Conservation (phyloP, 2,113 vertebrate species). For the Thamnophis sirtalis region DNA sequence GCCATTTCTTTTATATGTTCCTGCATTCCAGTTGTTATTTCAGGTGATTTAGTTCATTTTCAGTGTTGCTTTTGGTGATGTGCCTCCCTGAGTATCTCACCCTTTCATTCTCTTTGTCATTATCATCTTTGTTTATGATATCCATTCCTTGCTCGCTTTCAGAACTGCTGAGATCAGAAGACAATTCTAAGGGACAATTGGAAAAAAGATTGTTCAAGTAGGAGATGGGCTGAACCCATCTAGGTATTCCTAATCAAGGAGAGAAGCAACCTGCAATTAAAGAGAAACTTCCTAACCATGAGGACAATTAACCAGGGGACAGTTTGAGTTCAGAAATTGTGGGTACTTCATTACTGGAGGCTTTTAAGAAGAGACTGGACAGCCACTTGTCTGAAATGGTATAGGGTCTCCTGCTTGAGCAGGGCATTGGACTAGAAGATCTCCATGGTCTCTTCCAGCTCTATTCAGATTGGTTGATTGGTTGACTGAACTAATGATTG, state of each 20-base stretch:
- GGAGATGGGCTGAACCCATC: not conserved
- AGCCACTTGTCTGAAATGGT: not conserved
- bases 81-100: not conserved
- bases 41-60: not conserved
- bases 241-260: not conserved
- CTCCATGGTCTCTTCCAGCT: no score
- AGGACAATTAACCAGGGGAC: not conserved
- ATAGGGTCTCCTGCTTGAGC: not conserved
- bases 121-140: not conserved
- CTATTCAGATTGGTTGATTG: no score
- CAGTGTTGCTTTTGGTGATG: not conserved
- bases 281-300: not conserved
- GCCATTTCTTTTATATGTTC: not conserved
- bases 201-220: not conserved
- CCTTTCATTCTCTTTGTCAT: not conserved
- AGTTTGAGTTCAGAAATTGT: not conserved
- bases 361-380: not conserved
- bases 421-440: no score
- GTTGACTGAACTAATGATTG: not conserved
- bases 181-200: not conserved
- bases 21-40: not conserved
- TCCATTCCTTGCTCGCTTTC: not conserved
- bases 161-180: not conserved
- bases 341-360: not conserved
- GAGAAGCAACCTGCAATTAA: not conserved